Conservation (phyloP, 2,888 invertebrate genomes). For the Quadroppia sp. region DNA sequence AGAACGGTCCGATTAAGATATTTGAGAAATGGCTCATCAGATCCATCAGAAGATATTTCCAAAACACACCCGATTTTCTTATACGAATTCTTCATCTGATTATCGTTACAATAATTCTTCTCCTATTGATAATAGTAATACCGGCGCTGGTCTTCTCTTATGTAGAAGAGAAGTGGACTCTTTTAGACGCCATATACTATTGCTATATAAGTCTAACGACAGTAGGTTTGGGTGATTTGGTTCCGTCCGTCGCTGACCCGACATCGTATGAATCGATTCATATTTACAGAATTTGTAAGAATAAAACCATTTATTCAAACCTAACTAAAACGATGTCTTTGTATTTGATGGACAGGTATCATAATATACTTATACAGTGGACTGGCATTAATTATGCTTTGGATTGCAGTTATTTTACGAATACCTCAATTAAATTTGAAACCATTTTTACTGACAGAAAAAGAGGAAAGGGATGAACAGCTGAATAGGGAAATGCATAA, state of each 20-base stretch:
- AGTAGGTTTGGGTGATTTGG: conserved; percentile 82
- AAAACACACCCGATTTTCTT: background rate
- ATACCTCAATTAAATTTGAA: conserved; percentile 42
- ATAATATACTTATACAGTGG: conserved; percentile 42
- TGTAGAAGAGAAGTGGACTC: conserved; percentile 72
- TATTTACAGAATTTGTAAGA: conserved; percentile 34
- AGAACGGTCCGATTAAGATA: conserved; percentile 39
- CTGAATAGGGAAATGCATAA: background rate
- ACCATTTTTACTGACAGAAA: conserved; percentile 38
- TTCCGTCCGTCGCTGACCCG: conserved; percentile 57
- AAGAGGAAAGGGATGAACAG: conserved; percentile 32
- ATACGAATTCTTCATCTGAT: conserved; percentile 28
- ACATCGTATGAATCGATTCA: background rate
- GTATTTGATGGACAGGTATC: conserved; percentile 3
- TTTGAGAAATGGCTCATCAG: conserved; percentile 39
- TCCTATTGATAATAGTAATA: conserved; percentile 61
- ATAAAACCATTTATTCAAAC: background rate
- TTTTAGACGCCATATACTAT: conserved; percentile 80
- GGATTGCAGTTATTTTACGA: conserved; percentile 40
- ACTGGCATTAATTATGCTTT: conserved; percentile 42
- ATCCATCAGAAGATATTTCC: background rate
- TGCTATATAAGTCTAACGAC: conserved; percentile 86
- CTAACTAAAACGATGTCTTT: background rate
- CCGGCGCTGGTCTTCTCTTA: conserved; percentile 70
- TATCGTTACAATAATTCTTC: conserved; percentile 54